Base-by-base conservation (phyloP, 2,113 vertebrate genomes). In the Sula dactylatra region DNA sequence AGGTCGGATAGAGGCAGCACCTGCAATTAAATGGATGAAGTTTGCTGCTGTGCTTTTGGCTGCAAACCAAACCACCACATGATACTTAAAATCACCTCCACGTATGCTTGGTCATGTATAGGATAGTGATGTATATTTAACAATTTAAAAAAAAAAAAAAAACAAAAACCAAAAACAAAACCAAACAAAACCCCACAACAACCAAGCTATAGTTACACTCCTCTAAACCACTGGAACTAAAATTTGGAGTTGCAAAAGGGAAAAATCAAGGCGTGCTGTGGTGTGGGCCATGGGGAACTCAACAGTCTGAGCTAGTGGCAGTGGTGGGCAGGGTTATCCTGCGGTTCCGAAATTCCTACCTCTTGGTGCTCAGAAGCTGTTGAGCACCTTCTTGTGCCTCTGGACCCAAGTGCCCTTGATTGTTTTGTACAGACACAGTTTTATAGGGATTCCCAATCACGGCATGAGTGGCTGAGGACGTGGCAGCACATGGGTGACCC, bases 391-490 rank as follows among this genome's bases (percentile, higher is more conserved):
- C 45, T 45, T 6, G 29, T 0, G 0, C 0, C 40, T 11, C 54
- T 22, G 61, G 47, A 5, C n/a, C 22, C 16, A 14, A 14, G n/a
- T 1, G 1, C 36, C 25, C 11, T 0, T 2, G 4, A 13, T 3
- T 0, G 1, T 38, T 32, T 40, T 1, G 0, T 4, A 13, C 13
- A 10, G 70, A 7, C 31, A 5, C 0, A 0, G 5, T 14, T 45
- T 27, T 32, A 18, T 2, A 27, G 40, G 0, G 26, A 16, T 8
- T n/a, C 55, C 67, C 31, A 16, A 1, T 10, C 36, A 2, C 22
- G 5, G 13, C 3, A 2, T 2, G 36, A 4, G 2, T 2, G n/a
- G n/a, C 77, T 11, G 29, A 42, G 70, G 56, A 8, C 0, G 4
- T 6, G 40, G 61, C 34, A 36, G 38, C 14, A 14, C 11, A 1